Percentiles rank a stretch among this genome's conserved stretches.
These are phyloP conservation scores for human (Homo sapiens) DNA, from an alignment of 2,113 vertebrate genomes.

Conservation along the genomic window GRCh38 chr21:33151501-33152000, in stretches of 20 bases:
- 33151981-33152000: accelerated
- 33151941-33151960: background rate
- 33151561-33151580: too few species aligned
- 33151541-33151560: too few species aligned
- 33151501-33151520: too few species aligned
- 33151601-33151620: too few species aligned
- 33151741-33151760: background rate
- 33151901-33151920: background rate
- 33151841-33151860: background rate
- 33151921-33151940: accelerated
- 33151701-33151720: background rate
- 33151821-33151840: accelerated
- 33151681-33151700: too few species aligned
- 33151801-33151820: too few species aligned
- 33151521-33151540: too few species aligned
- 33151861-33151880: background rate
- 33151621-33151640: too few species aligned
- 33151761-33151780: background rate
- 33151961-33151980: background rate
- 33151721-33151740: background rate
- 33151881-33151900: background rate
- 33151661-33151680: too few species aligned
- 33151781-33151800: too few species aligned
- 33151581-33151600: too few species aligned
- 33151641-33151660: too few species aligned